Evolutionary conservation across 2,888 invertebrate genomes (phyloP), one percentile per base, ranked within the genome.

Genomic region (Tanaodytes sp.): DNA sequence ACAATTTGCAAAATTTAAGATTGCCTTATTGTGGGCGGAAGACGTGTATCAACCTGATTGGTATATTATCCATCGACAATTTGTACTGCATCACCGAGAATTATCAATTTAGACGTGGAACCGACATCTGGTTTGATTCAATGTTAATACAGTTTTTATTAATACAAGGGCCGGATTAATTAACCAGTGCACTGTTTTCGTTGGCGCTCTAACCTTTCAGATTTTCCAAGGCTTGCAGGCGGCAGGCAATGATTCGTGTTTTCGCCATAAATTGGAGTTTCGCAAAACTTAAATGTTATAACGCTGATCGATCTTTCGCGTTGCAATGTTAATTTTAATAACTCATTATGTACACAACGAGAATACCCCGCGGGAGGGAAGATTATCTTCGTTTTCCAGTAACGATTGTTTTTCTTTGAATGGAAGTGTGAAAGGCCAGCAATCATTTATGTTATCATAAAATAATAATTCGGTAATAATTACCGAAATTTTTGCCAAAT

Each of bases 361-460:
- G 58, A 42, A 52, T 63, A n/a, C 51, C 68, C 46, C 33, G 55
- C 51, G 43, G 57, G 63, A 54, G 37, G n/a, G 37, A 6, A 48
- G 58, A 69, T 69, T 48, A 59, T 63, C 63, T 59, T 15, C 30
- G 37, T 52, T 46, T 54, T 42, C 55, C 23, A 49, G 14, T 52
- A 14, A 33, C 54, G 59, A 59, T 30, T 18, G 20, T 31, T 57
- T 51, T 67, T 52, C 51, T 46, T 61, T 45, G 51, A 3, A n/a
- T 5, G 16, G 55, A 59, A 63, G 55, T 46, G 61, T 67, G 55
- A 61, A 66, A 64, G 59, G 59, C 65, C 65, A 66, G 16, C 15
- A 54, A 37, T 31, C 18, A 57, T 43, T 55, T 51, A 37, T 18
- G 54, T 45, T 63, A 39, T 52, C 46, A n/a, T n/a, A n/a, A n/a